These are phyloP conservation scores for Elephantulus edwardii DNA, from an alignment of 2,113 vertebrate genomes.

Conservation along the genomic window DNA sequence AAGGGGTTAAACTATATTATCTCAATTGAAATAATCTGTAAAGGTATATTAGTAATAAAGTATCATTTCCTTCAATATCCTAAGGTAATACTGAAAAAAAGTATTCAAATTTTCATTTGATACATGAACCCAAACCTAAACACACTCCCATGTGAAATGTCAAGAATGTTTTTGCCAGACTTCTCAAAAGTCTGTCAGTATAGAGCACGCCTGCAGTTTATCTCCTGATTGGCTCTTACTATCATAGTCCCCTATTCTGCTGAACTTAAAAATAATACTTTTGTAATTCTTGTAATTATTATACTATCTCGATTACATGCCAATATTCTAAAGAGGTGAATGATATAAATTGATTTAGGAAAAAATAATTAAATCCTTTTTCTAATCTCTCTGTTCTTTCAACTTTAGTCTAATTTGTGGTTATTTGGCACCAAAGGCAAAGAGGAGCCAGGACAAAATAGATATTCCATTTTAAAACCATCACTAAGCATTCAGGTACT, in stretches of 20 bases:
- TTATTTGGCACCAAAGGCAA: background rate
- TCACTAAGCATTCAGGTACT: background rate
- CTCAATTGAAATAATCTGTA: constrained; percentile 22
- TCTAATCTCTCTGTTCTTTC: background rate
- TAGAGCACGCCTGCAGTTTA: background rate
- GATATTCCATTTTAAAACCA: background rate
- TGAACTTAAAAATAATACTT: background rate
- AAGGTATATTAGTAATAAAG: background rate
- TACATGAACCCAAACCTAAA: background rate
- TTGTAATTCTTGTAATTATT: background rate
- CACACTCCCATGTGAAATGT: background rate
- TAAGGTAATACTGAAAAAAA: background rate
- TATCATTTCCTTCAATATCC: background rate
- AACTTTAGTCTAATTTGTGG: background rate
- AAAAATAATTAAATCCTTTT: background rate
- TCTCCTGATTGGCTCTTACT: constrained; percentile 2
- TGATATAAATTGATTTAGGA: background rate
- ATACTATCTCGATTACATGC: background rate
- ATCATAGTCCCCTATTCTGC: background rate
- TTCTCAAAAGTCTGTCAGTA: background rate
- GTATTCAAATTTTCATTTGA: background rate
- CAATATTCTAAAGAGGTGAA: background rate
- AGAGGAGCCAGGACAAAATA: background rate
- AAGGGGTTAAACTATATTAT: background rate
- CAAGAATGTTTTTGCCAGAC: background rate